phyloP scores from a whole-genome alignment of 2,888 invertebrate genomes.

The Acronicta psi region DNA sequence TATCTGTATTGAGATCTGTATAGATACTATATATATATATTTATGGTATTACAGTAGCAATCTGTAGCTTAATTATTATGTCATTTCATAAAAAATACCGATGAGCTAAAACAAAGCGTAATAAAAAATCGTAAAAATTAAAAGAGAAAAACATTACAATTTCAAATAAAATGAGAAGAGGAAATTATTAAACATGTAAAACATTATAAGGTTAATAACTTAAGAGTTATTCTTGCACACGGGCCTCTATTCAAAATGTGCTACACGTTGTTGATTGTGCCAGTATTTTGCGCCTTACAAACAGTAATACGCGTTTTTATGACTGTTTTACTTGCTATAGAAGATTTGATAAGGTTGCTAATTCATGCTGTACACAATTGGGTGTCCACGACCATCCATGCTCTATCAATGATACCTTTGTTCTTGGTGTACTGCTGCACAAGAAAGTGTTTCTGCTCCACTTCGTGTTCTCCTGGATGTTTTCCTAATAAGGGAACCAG shows the following conservation, averaged over 20 bases:
- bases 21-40: no score
- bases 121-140: slow-evolving; percentile 13
- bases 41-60: not conserved
- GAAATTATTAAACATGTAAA: slow-evolving; percentile 13
- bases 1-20: no score
- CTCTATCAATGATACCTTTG: slow-evolving; percentile 58
- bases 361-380: slow-evolving; percentile 60
- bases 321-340: slow-evolving; percentile 57
- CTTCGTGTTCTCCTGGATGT: slow-evolving; percentile 24
- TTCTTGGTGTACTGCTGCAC: slow-evolving; percentile 54
- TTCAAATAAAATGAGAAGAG: slow-evolving; percentile 6
- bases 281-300: slow-evolving; percentile 61
- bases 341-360: slow-evolving; percentile 61
- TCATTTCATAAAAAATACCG: slow-evolving; percentile 5
- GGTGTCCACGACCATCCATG: slow-evolving; percentile 55
- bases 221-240: not conserved
- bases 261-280: slow-evolving; percentile 43
- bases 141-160: slow-evolving; percentile 3
- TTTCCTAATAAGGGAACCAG: slow-evolving; percentile 21
- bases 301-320: slow-evolving; percentile 57
- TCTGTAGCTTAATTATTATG: not conserved
- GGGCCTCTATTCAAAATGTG: slow-evolving; percentile 45
- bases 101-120: not conserved
- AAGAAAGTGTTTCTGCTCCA: slow-evolving; percentile 50
- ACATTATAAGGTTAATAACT: slow-evolving; percentile 1